Conservation (phyloP, 2,888 invertebrate genomes). For the Pterostichus niger region DNA sequence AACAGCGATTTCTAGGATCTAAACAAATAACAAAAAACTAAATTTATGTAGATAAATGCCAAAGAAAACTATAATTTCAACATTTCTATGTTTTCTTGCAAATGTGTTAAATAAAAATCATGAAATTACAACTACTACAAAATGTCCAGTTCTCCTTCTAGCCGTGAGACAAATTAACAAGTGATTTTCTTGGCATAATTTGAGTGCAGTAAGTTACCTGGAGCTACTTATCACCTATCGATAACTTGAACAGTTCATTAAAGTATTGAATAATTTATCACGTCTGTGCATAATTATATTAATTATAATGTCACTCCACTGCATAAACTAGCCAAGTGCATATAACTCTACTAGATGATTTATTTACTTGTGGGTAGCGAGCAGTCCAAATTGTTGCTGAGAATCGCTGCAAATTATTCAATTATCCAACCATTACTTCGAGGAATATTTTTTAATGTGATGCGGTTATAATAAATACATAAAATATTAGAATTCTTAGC, state of each 20-base stretch:
- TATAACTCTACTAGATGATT: conserved; percentile 36
- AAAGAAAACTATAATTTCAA: conserved; percentile 23
- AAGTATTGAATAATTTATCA: conserved; percentile 60
- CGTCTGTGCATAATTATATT: conserved; percentile 60
- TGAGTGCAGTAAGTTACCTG: conserved; percentile 9
- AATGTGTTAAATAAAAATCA: conserved; percentile 40
- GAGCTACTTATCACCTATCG: conserved; percentile 55
- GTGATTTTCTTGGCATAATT: neutral
- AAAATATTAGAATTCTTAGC: neutral
- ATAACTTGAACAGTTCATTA: conserved; percentile 56
- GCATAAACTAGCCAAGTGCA: conserved; percentile 52
- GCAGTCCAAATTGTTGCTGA: conserved; percentile 3
- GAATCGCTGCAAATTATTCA: conserved; percentile 39
- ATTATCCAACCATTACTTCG: conserved; percentile 6
- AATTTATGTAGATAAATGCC: conserved; percentile 39
- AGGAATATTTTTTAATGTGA: conserved; percentile 3
- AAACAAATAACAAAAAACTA: neutral
- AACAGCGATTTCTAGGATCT: conserved; percentile 5
- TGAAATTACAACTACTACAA: conserved; percentile 18
- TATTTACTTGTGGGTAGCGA: conserved; percentile 39
- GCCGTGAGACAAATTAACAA: neutral
- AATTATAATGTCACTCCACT: conserved; percentile 59
- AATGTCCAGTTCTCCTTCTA: neutral
- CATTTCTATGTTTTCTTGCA: neutral
- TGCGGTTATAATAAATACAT: conserved; percentile 16